Percentiles rank a stretch among this genome's conserved stretches.
phyloP scores from a whole-genome alignment of 64 coral and sea anemone genomes.

The Acropora yongei region DNA sequence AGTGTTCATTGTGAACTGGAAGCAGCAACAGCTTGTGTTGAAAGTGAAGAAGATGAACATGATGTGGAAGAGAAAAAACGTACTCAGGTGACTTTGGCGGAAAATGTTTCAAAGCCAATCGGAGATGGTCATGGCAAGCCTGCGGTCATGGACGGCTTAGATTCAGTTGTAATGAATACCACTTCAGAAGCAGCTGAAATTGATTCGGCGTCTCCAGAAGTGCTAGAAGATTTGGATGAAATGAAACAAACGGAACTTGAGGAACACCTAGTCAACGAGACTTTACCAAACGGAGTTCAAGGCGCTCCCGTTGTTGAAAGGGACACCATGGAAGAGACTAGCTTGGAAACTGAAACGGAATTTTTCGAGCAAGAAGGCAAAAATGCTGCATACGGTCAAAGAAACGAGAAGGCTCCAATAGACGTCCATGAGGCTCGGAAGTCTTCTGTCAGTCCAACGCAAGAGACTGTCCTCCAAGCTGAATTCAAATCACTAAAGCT shows the following conservation, averaged over 20 bases:
- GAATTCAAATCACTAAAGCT: neutral
- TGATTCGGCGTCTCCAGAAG: neutral
- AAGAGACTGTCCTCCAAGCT: neutral
- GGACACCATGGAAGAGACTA: neutral
- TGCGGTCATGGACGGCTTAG: neutral
- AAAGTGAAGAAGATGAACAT: neutral
- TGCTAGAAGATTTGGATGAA: neutral
- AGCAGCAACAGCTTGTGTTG: no score
- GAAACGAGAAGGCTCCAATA: neutral
- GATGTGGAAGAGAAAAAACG: neutral
- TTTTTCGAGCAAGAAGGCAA: neutral
- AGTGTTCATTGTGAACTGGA: no score
- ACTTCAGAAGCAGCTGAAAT: neutral
- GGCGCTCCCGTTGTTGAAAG: neutral
- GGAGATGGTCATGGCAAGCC: neutral
- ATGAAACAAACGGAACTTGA: neutral
- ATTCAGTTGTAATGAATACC: neutral
- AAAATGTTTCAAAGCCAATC: neutral
- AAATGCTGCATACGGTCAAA: neutral
- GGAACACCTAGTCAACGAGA: neutral
- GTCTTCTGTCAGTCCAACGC: neutral
- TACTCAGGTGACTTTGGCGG: neutral
- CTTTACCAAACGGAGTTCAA: neutral
- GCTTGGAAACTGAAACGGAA: neutral
- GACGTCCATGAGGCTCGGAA: neutral